Evolutionary conservation across 2,797 vertebrate genomes (phyloP), one percentile per base, ranked within the genome.

Genomic region (Sardinella longiceps): DNA sequence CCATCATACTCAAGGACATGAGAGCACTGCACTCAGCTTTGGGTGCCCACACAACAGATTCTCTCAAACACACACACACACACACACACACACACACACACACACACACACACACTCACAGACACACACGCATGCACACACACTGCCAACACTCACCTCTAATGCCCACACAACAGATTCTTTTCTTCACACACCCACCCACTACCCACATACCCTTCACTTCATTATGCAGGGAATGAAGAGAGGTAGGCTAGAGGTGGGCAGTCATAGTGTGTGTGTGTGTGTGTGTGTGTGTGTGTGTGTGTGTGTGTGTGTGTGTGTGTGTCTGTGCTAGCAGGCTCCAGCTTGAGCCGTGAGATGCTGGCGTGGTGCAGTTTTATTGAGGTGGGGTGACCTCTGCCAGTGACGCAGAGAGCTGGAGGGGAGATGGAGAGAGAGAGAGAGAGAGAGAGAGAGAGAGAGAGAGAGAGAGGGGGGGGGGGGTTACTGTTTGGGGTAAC

Each of bases 271-370:
- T 18, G 66, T 18, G 0, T 70, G 28, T 70, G 63, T 70, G 12
- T 60, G 58, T 63, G 58, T 63, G 58, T 63, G 25, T 63, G 58
- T 63, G 58, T 60, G 58, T 60, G 58, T 60, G 56, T 1, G 58
- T 60, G 58, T 25, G 58, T 60, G 58, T 28, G 58, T 25, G n/a
- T 60, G n/a, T 63, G 60, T 33, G 25, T 30, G 25, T 25, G 56
- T n/a, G 20, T 23, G 23, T 25, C 25, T 1, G 60, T n/a, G n/a
- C n/a, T n/a, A 63, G 25, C 10, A 28, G 25, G 37, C 37, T 43
- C 56, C 37, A 60, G 56, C 53, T 43, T 82, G 56, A 82, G 60
- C 37, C 51, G 74, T n/a, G 82, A 83, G 58, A 23, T 12, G 80
- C 33, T 43, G 74, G 43, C 33, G 23, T 39, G 43, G 46, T 53